Base-by-base conservation (phyloP, 2,888 invertebrate species). In the Ormyrus pomaceus region DNA sequence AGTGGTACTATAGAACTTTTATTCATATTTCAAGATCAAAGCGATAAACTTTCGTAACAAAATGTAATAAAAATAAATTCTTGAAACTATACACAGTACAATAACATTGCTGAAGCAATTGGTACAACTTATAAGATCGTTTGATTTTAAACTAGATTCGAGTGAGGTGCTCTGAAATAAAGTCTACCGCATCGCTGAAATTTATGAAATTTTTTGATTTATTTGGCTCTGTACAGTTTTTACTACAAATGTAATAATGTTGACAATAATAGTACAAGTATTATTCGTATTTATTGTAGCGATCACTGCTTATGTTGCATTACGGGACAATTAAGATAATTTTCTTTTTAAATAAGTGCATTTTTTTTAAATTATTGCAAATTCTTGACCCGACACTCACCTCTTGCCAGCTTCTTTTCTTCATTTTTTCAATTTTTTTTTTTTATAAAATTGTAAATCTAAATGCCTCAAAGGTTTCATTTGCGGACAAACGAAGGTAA, bases 181-280 rank as follows among this genome's bases (percentile, higher is more conserved):
- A 53, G 64, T 7, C n/a, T 50, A 62, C n/a, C 34, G 10, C 34
- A 5, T 55, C 11, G 51, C 6, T 73, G 50, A 79, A 82, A 79
- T 85, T 87, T 87, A 87, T 83, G 85, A 88, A 88, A 86, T 86
- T 88, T 85, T 88, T 87, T 87, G 83, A 87, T 88, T 89, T 88
- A 88, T 89, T 89, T 88, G 86, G 86, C 87, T 89, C 88, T 89
- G 89, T 89, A 89, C 89, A 89, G 87, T 86, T 87, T 34, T 87
- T 87, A 81, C 87, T 87, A 87, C 88, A 87, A 88, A 88, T 86
- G 84, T 85, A 83, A 85, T 86, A 86, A 84, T 85, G 74, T 76
- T 80, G 71, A 77, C 77, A 85, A 84, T 85, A 87, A 84, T 87
- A 86, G 86, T 87, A 87, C 86, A 86, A 85, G 87, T 83, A 81